Conservation (phyloP, 1,140 invertebrate genomes). For the Brachionus rotundiformis region DNA sequence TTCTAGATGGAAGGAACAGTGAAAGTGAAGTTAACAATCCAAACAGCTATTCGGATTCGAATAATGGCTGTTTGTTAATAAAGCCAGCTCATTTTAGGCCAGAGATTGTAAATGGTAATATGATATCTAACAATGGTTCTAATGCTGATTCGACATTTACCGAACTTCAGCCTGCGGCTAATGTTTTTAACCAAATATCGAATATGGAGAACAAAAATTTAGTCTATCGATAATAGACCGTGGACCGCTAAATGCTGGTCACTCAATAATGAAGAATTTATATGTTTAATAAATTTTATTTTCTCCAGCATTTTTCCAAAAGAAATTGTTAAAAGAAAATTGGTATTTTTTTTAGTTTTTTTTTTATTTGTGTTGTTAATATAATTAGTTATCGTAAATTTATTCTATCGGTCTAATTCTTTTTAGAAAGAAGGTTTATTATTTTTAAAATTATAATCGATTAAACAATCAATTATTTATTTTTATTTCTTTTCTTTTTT, state of each 20-base stretch:
- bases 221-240: constrained; percentile 3
- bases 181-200: constrained; percentile 32
- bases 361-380: not conserved
- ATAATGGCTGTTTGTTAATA: not conserved
- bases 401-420: constrained; percentile 1
- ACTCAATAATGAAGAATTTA: not conserved
- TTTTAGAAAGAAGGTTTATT: not conserved
- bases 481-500: not conserved
- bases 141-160: constrained; percentile 25
- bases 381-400: not conserved
- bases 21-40: not conserved
- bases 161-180: constrained; percentile 6
- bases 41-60: not conserved
- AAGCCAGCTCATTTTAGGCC: not conserved
- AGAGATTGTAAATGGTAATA: not conserved
- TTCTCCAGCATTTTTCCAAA: constrained; percentile 1
- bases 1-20: not conserved
- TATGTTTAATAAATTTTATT: constrained; percentile 1
- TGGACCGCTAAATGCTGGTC: not conserved
- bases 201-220: constrained; percentile 24
- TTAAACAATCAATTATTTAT: constrained; percentile 15
- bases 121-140: not conserved
- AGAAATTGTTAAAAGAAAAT: not conserved
- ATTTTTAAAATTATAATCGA: constrained; percentile 11
- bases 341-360: not conserved